Percentiles rank a stretch among this genome's conserved stretches.
phyloP scores from a whole-genome alignment of 2,113 vertebrate species.

The Xenotilapia longispinis region DNA sequence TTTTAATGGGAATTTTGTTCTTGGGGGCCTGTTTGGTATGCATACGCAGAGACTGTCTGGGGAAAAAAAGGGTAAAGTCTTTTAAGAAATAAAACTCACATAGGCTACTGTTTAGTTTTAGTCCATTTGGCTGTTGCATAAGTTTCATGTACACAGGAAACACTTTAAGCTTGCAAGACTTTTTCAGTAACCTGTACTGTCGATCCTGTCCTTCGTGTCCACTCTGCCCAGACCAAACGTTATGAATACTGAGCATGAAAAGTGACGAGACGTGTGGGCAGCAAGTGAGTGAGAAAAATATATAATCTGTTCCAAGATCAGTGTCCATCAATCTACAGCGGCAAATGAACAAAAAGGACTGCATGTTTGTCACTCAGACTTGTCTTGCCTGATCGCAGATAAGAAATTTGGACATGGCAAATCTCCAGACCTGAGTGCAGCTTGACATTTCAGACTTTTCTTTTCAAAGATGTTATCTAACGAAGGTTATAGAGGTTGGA shows the following conservation, averaged over 20 bases:
- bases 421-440: neutral
- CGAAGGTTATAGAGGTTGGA: neutral
- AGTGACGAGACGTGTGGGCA: neutral
- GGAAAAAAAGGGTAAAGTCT: fast-evolving
- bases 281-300: conserved; percentile 6
- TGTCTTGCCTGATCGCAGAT: conserved; percentile 18
- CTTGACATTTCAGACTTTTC: conserved; percentile 44
- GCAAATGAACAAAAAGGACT: conserved; percentile 20
- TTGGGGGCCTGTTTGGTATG: neutral
- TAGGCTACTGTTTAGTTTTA: neutral
- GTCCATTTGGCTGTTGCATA: neutral
- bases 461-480: neutral
- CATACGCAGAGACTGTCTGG: neutral
- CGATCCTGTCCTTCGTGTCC: neutral
- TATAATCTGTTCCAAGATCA: conserved; percentile 37
- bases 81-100: neutral
- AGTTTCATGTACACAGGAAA: neutral
- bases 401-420: conserved; percentile 12
- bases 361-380: conserved; percentile 23
- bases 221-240: neutral
- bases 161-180: neutral
- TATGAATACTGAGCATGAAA: neutral
- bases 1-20: neutral
- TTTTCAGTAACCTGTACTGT: neutral
- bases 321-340: neutral